Base-by-base conservation (phyloP, 1,140 invertebrate species). In the Papilio xuthus region DNA sequence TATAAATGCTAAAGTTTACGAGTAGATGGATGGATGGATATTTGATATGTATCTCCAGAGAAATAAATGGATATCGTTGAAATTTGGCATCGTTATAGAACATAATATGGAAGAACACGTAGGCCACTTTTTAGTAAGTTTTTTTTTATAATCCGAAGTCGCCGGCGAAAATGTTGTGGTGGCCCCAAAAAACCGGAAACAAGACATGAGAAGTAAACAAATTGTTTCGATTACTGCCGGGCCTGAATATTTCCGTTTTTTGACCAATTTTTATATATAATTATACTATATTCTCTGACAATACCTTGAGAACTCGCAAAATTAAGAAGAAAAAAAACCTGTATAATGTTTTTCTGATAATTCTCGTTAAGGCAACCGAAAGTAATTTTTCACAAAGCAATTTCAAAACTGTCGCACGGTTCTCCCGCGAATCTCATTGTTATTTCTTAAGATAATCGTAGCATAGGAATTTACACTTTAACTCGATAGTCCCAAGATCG, bases 341-440 rank as follows among this genome's bases (percentile, higher is more conserved):
- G 4, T 60, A 74, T 37, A n/a, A 41, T 23, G 8, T 76, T 60
- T 75, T 75, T 63, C 73, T 53, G 20, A 74, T 47, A 80, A 73
- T 75, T 71, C 47, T 75, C 67, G 82, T 82, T 80, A 77, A 79
- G 79, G 72, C 60, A 79, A 79, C 78, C 80, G 73, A 83, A 80
- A 79, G 80, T 85, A 84, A 88, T 88, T 87, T 84, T 84, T 86
- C 86, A 84, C 72, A 75, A 79, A 72, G 86, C 83, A 87, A 87
- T 89, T 87, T 87, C 79, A 84, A 86, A 89, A 86, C 84, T 87
- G 87, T 88, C 87, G 85, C 85, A 87, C 82, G 82, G 77, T 82
- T 70, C 82, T 80, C 81, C 79, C 37, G 73, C 78, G 79, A 86
- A 81, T 86, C 80, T 81, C 79, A 83, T 83, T 81, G 81, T 85